These are phyloP conservation scores for Sorex maritimensis DNA, from an alignment of 2,797 vertebrate genomes.

Conservation along the genomic window DNA sequence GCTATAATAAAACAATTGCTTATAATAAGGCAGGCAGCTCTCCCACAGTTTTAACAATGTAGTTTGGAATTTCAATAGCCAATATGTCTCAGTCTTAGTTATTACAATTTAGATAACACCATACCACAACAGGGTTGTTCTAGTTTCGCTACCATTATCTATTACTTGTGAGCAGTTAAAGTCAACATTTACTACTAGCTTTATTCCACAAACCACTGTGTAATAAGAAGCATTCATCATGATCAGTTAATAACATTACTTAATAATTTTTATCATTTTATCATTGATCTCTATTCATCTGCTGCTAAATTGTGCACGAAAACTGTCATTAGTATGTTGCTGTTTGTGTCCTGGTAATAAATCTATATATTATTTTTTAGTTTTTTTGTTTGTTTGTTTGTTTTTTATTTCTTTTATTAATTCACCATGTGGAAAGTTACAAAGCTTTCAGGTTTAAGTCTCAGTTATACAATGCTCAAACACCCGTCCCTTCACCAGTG, in stretches of 20 bases:
- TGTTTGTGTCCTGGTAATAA: slow-evolving; percentile 19
- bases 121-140: neutral
- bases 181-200: neutral
- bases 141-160: neutral
- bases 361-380: too few relatives aligned
- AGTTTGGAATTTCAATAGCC: neutral
- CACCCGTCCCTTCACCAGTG: too few relatives aligned
- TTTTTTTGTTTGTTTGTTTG: too few relatives aligned
- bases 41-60: neutral
- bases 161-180: slow-evolving; percentile 41
- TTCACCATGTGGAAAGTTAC: too few relatives aligned
- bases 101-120: slow-evolving; percentile 24
- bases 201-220: neutral
- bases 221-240: neutral
- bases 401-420: too few relatives aligned
- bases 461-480: too few relatives aligned
- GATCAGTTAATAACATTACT: neutral
- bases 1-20: neutral
- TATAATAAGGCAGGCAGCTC: slow-evolving; percentile 1
- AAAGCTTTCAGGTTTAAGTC: too few relatives aligned
- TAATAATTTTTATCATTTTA: neutral
- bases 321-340: neutral
- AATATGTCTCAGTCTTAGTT: slow-evolving; percentile 16
- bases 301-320: neutral
- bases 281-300: neutral